A percentile compares a stretch with the other conserved stretches of the same genome.
Evolutionary conservation across 2,113 vertebrate species (phyloP).

Genomic region (Diadophis punctatus): DNA sequence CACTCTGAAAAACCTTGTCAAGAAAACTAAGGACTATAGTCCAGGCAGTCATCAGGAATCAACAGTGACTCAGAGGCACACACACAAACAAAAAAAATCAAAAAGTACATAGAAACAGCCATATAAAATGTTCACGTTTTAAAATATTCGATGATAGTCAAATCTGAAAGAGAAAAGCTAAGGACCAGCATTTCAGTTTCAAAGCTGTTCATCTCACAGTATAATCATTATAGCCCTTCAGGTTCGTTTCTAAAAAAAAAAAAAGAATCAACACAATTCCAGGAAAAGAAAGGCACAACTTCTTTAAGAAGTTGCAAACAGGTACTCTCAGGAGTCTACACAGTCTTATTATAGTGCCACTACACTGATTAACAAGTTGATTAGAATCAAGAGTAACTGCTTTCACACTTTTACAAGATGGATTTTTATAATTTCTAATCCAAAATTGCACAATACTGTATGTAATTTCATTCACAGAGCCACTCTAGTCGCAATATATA

Average conservation of each 20-base stretch:
- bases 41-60: background rate
- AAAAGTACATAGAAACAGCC: conserved; percentile 12
- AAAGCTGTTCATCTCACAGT: background rate
- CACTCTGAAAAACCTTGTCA: background rate
- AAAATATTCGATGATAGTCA: background rate
- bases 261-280: background rate
- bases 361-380: background rate
- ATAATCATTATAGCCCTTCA: background rate
- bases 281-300: background rate
- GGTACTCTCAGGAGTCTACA: background rate
- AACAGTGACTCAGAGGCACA: background rate
- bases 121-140: conserved; percentile 18
- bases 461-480: background rate
- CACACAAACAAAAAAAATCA: too few species aligned
- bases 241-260: background rate
- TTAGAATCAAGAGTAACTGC: background rate
- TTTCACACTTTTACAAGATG: background rate
- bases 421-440: background rate
- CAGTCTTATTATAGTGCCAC: background rate
- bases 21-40: background rate
- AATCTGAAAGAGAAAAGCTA: conserved; percentile 33
- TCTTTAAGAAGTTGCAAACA: background rate
- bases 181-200: conserved; percentile 3
- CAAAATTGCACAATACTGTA: background rate
- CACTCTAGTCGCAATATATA: background rate